Percentiles rank a stretch among this genome's conserved stretches.
phyloP scores from a whole-genome alignment of 2,113 vertebrate genomes.

The Hippocampus abdominalis region DNA sequence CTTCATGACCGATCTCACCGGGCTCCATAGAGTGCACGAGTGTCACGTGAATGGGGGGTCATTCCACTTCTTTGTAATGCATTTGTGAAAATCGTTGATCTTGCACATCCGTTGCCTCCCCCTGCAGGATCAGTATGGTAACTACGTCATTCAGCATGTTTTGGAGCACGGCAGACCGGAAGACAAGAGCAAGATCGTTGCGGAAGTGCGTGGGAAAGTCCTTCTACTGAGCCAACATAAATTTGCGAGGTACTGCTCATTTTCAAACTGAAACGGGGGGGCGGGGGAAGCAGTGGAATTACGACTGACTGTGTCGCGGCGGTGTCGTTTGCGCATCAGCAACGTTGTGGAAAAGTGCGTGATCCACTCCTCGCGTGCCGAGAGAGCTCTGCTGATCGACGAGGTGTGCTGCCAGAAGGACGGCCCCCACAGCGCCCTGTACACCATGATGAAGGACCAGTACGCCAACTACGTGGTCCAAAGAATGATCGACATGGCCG shows the following conservation, averaged over 20 bases:
- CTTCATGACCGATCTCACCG: conserved; percentile 22
- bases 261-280: background rate
- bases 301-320: background rate
- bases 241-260: conserved; percentile 86
- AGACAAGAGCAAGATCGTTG: conserved; percentile 98
- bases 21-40: conserved; percentile 49
- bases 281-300: background rate
- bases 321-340: conserved; percentile 60
- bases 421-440: conserved; percentile 97
- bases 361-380: conserved; percentile 92
- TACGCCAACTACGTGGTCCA: conserved; percentile 98
- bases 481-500: conserved; percentile 99
- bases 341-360: conserved; percentile 98
- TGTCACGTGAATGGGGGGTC: conserved; percentile 11
- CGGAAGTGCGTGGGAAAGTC: conserved; percentile 94
- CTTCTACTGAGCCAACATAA: conserved; percentile 96
- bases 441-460: conserved; percentile 99
- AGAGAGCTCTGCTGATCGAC: conserved; percentile 92
- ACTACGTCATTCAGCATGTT: conserved; percentile 98
- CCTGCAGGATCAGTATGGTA: conserved; percentile 94
- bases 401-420: conserved; percentile 98
- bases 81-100: background rate
- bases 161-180: conserved; percentile 94
- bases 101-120: conserved; percentile 23
- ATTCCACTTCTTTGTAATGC: conserved; percentile 1